Percentiles rank a stretch among this genome's conserved stretches.
phyloP scores from a whole-genome alignment of 2,888 invertebrate species.

The Mythimna pallens region DNA sequence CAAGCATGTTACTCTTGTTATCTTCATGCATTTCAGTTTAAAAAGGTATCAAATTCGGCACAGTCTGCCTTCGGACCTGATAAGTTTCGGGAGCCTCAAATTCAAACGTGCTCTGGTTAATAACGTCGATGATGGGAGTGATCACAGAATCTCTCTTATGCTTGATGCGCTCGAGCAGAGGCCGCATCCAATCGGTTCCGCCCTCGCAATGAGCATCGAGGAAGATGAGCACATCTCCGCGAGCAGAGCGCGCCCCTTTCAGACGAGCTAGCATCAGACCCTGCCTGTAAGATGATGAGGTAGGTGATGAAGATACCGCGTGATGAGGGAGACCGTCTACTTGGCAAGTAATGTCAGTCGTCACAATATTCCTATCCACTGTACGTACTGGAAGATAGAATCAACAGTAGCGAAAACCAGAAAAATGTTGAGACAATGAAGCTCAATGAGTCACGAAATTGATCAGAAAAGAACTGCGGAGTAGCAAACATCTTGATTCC shows the following conservation, averaged over 20 bases:
- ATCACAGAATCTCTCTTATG: slow-evolving; percentile 94
- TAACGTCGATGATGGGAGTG: slow-evolving; percentile 98
- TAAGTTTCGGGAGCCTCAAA: slow-evolving; percentile 76
- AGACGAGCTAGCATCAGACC: slow-evolving; percentile 97
- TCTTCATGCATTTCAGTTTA: neutral
- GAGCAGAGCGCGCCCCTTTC: slow-evolving; percentile 95
- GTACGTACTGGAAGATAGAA: neutral
- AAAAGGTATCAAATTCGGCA: neutral
- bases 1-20: slow-evolving; percentile 20
- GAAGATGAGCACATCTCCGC: slow-evolving; percentile 96
- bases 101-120: slow-evolving; percentile 94
- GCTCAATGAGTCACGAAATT: neutral
- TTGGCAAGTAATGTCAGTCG: neutral
- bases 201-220: slow-evolving; percentile 98
- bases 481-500: neutral
- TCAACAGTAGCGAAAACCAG: neutral
- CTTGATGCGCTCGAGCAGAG: slow-evolving; percentile 93
- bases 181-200: slow-evolving; percentile 95
- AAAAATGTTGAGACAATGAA: neutral
- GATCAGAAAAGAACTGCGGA: no score
- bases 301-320: neutral
- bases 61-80: slow-evolving; percentile 71
- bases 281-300: slow-evolving; percentile 84
- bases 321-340: neutral
- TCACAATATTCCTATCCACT: neutral